A percentile compares a stretch with the other conserved stretches of the same genome.
Evolutionary conservation across 2,113 vertebrate genomes (phyloP).

Genomic region (Proterorhinus semilunaris): DNA sequence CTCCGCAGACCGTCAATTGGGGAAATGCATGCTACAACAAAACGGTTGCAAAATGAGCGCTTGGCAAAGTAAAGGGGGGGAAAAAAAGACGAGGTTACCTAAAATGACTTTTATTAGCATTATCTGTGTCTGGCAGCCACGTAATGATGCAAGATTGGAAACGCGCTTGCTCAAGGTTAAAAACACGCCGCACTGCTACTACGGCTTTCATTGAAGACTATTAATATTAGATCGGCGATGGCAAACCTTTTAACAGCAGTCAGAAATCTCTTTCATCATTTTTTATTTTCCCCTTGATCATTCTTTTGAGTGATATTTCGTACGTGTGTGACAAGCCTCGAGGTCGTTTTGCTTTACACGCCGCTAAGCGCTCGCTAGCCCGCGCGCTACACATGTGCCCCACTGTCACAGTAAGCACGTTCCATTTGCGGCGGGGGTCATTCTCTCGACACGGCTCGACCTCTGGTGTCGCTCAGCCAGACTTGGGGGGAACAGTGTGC

Average conservation of each 20-base stretch:
- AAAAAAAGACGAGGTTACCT: not conserved
- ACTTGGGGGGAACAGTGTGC: conserved; percentile 33
- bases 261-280: conserved; percentile 7
- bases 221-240: conserved; percentile 1
- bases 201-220: conserved; percentile 8
- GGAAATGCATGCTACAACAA: not conserved
- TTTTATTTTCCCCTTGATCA: not conserved
- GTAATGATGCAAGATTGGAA: not conserved
- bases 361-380: not conserved
- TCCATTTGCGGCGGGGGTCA: conserved; percentile 41
- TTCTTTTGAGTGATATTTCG: too few species aligned
- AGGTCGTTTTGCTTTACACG: not conserved
- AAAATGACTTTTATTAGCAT: not conserved
- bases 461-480: conserved; percentile 29
- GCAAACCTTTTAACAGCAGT: conserved; percentile 7
- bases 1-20: too few species aligned
- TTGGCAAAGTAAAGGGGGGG: too few species aligned
- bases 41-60: not conserved
- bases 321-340: not conserved
- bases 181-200: not conserved
- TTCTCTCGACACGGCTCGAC: conserved; percentile 41
- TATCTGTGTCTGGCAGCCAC: not conserved
- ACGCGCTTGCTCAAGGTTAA: conserved; percentile 4
- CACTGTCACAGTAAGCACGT: conserved; percentile 11
- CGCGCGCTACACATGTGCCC: too few species aligned